Conservation (phyloP, 2,888 invertebrate genomes). For the Cactoblastis cactorum region DNA sequence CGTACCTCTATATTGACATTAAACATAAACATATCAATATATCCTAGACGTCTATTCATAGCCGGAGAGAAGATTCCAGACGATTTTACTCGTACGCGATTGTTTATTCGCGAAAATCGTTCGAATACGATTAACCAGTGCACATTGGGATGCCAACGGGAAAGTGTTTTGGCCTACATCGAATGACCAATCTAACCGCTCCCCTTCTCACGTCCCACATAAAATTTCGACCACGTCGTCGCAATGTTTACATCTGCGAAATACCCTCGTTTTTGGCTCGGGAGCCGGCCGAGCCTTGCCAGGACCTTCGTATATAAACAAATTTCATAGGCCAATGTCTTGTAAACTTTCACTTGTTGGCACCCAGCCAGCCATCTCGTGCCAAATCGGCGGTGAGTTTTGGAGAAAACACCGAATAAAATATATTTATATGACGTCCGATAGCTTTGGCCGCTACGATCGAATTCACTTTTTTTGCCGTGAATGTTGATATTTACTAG, state of each 20-base stretch:
- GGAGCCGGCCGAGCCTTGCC: slow-evolving; percentile 28
- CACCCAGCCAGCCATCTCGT: slow-evolving; percentile 51
- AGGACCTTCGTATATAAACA: slow-evolving; percentile 57
- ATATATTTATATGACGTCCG: slow-evolving; percentile 54
- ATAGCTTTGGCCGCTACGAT: slow-evolving; percentile 31
- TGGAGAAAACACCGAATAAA: slow-evolving; percentile 55
- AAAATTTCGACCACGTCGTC: slow-evolving; percentile 40
- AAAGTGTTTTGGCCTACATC: slow-evolving; percentile 18
- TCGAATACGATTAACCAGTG: slow-evolving; percentile 17
- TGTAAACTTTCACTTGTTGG: slow-evolving; percentile 72
- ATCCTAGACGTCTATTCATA: no score
- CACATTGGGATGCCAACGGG: slow-evolving; percentile 20
- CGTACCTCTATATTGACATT: no score
- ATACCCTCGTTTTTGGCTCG: slow-evolving; percentile 54
- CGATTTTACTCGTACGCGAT: no score
- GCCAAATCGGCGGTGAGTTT: slow-evolving; percentile 60
- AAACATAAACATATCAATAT: no score
- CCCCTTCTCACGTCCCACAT: slow-evolving; percentile 33
- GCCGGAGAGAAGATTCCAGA: no score
- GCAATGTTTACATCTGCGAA: slow-evolving; percentile 53
- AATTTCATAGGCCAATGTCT: slow-evolving; percentile 68
- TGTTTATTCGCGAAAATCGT: neutral
- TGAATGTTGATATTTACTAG: neutral
- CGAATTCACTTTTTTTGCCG: slow-evolving; percentile 30
- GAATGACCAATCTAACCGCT: slow-evolving; percentile 26